phyloP scores from a whole-genome alignment of 2,888 invertebrate species.

The Plagiodera versicolora region DNA sequence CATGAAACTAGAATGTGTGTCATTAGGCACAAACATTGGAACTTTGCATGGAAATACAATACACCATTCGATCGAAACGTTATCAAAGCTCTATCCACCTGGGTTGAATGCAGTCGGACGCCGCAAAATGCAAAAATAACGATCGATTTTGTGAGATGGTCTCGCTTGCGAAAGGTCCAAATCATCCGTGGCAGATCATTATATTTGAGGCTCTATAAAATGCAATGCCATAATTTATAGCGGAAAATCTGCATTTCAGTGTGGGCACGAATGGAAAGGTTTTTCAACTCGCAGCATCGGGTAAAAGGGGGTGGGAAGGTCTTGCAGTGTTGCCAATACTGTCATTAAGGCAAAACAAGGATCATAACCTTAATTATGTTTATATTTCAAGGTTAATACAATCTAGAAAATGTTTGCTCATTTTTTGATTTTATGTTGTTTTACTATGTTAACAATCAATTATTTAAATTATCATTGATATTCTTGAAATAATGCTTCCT shows the following conservation, averaged over 20 bases:
- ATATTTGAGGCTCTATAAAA: constrained; percentile 11
- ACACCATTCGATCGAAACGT: constrained; percentile 5
- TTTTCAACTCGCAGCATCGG: background rate
- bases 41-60: background rate
- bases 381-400: too few relatives aligned
- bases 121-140: constrained; percentile 16
- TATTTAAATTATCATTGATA: too few relatives aligned
- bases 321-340: too few relatives aligned
- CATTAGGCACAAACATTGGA: constrained; percentile 9
- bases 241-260: constrained; percentile 15
- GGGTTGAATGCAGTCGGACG: constrained; percentile 11
- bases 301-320: background rate
- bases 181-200: constrained; percentile 16
- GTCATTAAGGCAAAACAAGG: too few relatives aligned
- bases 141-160: constrained; percentile 20
- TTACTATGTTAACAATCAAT: too few relatives aligned
- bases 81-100: constrained; percentile 19
- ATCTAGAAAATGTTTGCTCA: too few relatives aligned
- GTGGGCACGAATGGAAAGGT: background rate
- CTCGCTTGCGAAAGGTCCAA: constrained; percentile 13
- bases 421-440: too few relatives aligned
- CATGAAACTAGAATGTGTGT: background rate
- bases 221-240: constrained; percentile 12
- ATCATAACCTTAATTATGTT: too few relatives aligned
- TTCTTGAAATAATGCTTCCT: too few relatives aligned